Evolutionary conservation across 1,140 invertebrate species (phyloP), one percentile per base, ranked within the genome.

Genomic region (Sminthurides bifidus): DNA sequence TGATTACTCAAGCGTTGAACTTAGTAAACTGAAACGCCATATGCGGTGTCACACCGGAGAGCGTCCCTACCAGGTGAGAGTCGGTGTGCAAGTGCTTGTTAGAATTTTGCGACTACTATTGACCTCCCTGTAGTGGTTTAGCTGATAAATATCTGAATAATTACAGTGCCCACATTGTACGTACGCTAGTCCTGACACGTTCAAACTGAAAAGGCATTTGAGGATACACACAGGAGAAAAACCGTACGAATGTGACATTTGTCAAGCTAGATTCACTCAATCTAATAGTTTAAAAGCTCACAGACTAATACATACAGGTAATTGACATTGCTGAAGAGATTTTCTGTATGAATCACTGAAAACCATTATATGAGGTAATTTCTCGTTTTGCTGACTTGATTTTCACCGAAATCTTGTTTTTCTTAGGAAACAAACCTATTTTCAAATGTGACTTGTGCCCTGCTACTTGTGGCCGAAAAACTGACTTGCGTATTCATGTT

Each of bases 131-230:
- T 38, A 3, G 17, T 24, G 21, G 52, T 30, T 52, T 48, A 1
- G 43, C 54, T 19, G 0, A 37, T 3, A 54, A 26, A 30, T 41
- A 45, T 48, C 53, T 51, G 38, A 10, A 53, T 46, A 24, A 1
- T 60, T 59, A 57, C 46, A 89, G 80, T 98, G 93, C 70, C 86
- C 87, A 0, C 88, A 96, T 72, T 98, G 93, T 74, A 93, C 89
- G 2, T 98, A 98, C 68, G 92, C 93, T 17, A 94, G 89, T 67
- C 92, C 92, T 4, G 93, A 98, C 72, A 95, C 92, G 14, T 97
- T 96, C 71, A 97, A 97, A 73, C 73, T 98, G 17, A 80, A 81
- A 66, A 65, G 79, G 17, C 79, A 81, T 69, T 64, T 80, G 30
- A 63, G 79, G 30, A 79, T 79, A 50, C 79, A 81, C 60, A 81